Base-by-base conservation (phyloP, 53 echinoderm and acorn worm species). In the Zoroaster sp. region DNA sequence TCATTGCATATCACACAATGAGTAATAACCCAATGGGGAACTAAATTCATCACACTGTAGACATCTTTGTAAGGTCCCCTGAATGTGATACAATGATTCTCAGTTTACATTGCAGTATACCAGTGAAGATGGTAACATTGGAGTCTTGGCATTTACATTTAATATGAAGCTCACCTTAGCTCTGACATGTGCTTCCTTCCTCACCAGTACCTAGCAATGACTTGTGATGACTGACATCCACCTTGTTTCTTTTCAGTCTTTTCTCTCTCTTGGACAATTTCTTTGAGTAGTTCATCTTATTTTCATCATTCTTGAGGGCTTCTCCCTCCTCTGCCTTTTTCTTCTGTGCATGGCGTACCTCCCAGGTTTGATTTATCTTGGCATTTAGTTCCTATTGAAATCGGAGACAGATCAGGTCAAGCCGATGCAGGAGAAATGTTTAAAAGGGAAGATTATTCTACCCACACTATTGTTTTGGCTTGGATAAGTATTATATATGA, bases 241-340 rank as follows among this genome's bases (percentile, higher is more conserved):
- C 70, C 70, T 70, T 66, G 51, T 83, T 83, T 46, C 10, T 83
- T 46, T 83, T 83, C 3, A 32, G 69, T 70, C 83, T 66, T 34
- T 70, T 83, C 5, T 15, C 66, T 49, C 83, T 46, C 69, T 83
- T 83, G 42, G 40, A 21, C 6, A 21, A 66, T 15, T n/a, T n/a
- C n/a, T n/a, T n/a, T n/a, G n/a, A 3, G 4, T 21, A 37, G 36
- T 55, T 47, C 35, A 17, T 69, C 35, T 83, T 40, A 17, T 15
- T 11, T 35, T 7, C 45, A 17, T 47, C 38, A 35, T 78, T 51
- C 7, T 7, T 13, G 18, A 28, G 28, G 25, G 5, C 68, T 18
- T 44, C 8, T 5, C 13, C 23, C 37, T 11, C 54, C 42, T 55
- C 31, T 30, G 23, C 12, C 37, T 1, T 32, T n/a, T 55, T 53